These are phyloP conservation scores for Solen grandis DNA, from an alignment of 1,140 invertebrate species.

Conservation along the genomic window DNA sequence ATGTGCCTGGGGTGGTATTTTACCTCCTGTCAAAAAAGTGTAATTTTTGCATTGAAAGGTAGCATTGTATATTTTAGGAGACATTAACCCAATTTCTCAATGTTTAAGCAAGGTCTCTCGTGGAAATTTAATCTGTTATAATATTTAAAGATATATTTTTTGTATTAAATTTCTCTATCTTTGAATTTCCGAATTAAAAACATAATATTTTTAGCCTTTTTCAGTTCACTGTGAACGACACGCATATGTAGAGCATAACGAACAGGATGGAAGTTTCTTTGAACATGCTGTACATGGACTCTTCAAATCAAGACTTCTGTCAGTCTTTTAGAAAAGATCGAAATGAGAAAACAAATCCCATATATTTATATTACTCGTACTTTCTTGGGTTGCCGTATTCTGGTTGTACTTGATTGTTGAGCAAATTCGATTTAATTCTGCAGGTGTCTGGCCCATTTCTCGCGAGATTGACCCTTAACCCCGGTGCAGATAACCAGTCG, in stretches of 20 bases:
- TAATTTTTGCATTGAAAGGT: too few species aligned
- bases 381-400: conserved; percentile 34
- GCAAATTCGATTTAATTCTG: conserved; percentile 12
- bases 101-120: too few species aligned
- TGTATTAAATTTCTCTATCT: too few species aligned
- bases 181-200: too few species aligned
- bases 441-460: conserved; percentile 36
- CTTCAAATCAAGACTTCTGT: background rate
- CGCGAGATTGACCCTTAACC: background rate
- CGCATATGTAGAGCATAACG: background rate
- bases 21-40: too few species aligned
- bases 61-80: too few species aligned
- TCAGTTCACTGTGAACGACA: background rate
- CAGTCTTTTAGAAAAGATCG: background rate
- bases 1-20: too few species aligned
- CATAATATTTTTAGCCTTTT: background rate
- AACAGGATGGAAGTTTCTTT: background rate
- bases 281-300: background rate
- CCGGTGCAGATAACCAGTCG: conserved; percentile 2
- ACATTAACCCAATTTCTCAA: too few species aligned
- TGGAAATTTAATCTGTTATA: too few species aligned
- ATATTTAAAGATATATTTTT: too few species aligned
- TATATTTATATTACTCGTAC: background rate
- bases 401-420: conserved; percentile 15
- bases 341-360: too few species aligned